Conservation (phyloP, 2,888 invertebrate genomes). For the Crossocerus cetratus region DNA sequence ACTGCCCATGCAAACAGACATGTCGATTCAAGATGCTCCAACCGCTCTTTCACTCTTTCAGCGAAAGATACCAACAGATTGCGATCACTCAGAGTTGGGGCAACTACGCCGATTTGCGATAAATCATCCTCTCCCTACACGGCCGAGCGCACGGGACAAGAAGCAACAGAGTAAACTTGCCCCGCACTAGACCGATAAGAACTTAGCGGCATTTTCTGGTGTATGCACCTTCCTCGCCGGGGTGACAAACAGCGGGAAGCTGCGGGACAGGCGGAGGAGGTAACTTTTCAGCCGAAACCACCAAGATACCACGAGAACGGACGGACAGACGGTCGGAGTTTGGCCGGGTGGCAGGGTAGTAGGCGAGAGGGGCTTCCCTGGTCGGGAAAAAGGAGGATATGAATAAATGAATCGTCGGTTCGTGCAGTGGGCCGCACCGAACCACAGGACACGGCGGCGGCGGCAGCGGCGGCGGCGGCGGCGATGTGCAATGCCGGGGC, state of each 20-base stretch:
- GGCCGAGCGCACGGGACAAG: neutral
- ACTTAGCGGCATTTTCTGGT: neutral
- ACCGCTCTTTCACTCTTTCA: no score
- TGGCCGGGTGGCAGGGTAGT: slow-evolving; percentile 24
- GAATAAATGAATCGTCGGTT: slow-evolving; percentile 61
- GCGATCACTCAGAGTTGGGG: no score
- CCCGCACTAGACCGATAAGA: neutral
- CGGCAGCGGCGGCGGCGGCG: no score
- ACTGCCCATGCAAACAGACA: no score
- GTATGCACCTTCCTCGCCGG: neutral
- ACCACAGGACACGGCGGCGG: slow-evolving; percentile 41
- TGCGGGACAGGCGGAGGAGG: neutral
- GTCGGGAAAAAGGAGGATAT: slow-evolving; percentile 35
- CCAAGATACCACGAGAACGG: slow-evolving; percentile 25
- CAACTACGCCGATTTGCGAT: no score
- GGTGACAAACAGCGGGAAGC: neutral
- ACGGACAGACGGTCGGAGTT: slow-evolving; percentile 1
- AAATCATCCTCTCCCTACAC: neutral
- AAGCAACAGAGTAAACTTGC: neutral
- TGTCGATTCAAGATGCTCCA: no score
- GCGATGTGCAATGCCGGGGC: neutral
- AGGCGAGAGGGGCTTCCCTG: neutral
- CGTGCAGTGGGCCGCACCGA: slow-evolving; percentile 42
- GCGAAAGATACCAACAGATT: no score
- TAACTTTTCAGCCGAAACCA: slow-evolving; percentile 32